Evolutionary conservation across 2,888 invertebrate species (phyloP).

Genomic region (Schizaphis graminum): DNA sequence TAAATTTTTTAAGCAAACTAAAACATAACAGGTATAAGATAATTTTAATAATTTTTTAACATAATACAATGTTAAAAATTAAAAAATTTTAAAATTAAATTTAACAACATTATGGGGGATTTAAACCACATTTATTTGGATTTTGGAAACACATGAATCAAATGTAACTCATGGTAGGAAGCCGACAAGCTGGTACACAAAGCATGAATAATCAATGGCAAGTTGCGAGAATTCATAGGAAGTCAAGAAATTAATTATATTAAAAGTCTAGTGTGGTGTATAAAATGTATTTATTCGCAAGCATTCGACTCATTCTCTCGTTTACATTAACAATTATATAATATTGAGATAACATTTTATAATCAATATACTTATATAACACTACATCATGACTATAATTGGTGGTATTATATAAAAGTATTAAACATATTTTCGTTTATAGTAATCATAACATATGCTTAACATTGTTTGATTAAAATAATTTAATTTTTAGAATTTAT

Average conservation of each 20-base stretch:
- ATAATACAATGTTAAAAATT: no score
- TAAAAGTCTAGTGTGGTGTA: neutral
- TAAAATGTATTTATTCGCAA: neutral
- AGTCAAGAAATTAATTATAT: conserved; percentile 5
- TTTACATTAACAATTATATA: neutral
- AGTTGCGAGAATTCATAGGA: neutral
- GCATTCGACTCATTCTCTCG: neutral
- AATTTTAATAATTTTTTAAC: no score
- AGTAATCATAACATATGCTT: neutral
- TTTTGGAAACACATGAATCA: neutral
- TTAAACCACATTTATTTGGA: neutral
- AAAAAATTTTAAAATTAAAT: no score
- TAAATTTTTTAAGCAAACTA: no score
- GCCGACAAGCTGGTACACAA: neutral
- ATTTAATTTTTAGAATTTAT: neutral
- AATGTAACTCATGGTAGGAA: neutral
- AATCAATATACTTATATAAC: neutral
- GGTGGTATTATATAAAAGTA: neutral
- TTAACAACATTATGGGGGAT: no score
- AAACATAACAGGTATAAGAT: no score
- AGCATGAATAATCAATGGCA: neutral
- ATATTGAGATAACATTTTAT: neutral
- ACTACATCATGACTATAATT: neutral
- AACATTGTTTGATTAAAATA: neutral
- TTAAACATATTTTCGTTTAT: neutral